These are phyloP conservation scores for Cephonodes hylas DNA, from an alignment of 2,888 invertebrate genomes.

Conservation along the genomic window DNA sequence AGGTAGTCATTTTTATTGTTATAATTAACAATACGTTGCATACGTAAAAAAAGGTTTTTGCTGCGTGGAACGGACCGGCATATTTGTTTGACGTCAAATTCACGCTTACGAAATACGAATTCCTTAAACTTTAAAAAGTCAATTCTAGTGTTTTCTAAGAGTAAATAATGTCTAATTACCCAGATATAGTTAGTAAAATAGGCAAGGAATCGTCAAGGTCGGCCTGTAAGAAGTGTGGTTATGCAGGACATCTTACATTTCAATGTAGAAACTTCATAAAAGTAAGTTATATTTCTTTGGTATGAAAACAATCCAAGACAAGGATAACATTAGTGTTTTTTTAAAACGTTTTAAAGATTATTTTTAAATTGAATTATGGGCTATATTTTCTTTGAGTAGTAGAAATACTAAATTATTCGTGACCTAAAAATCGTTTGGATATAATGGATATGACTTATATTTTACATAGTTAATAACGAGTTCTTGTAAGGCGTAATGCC, in stretches of 20 bases:
- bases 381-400: too few relatives aligned
- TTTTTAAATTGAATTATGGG: too few relatives aligned
- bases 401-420: too few relatives aligned
- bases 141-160: background rate
- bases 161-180: constrained; percentile 59
- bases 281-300: constrained; percentile 70
- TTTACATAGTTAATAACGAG: too few relatives aligned
- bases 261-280: constrained; percentile 98
- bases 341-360: too few relatives aligned
- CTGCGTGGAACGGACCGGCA: background rate
- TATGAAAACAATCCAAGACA: too few relatives aligned
- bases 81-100: background rate
- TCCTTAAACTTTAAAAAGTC: background rate
- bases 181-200: constrained; percentile 66
- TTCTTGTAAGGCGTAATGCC: too few relatives aligned
- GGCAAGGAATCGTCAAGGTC: constrained; percentile 90
- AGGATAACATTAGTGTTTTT: too few relatives aligned
- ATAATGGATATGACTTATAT: too few relatives aligned
- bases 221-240: constrained; percentile 97
- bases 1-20: too few relatives aligned
- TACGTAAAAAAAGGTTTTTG: background rate
- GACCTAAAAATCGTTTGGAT: too few relatives aligned
- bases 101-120: background rate
- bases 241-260: constrained; percentile 96
- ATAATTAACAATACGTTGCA: background rate